These are phyloP conservation scores for Campylomormyrus numenius DNA, from an alignment of 2,113 vertebrate genomes.

Conservation along the genomic window DNA sequence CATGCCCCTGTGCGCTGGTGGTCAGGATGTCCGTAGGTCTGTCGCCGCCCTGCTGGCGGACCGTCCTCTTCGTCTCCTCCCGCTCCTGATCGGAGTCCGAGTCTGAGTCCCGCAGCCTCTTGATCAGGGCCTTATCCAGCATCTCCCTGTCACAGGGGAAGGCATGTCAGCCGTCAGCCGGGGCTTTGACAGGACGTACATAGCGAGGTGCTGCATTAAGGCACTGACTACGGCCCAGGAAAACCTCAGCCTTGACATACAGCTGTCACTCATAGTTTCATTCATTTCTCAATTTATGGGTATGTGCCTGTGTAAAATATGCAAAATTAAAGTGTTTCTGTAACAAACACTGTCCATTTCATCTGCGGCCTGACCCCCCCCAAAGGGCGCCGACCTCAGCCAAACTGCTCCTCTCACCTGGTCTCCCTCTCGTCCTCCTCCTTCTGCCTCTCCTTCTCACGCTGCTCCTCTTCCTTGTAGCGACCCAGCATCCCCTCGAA, in stretches of 20 bases:
- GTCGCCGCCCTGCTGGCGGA: accelerated
- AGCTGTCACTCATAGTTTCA: background rate
- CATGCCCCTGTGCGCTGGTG: slow-evolving; percentile 45
- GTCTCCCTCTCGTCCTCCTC: slow-evolving; percentile 65
- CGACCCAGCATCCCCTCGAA: slow-evolving; percentile 74
- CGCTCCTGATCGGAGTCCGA: slow-evolving; percentile 62
- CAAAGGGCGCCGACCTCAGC: background rate
- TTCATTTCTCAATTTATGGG: too few relatives aligned
- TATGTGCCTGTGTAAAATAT: too few relatives aligned
- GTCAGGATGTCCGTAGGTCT: slow-evolving; percentile 78
- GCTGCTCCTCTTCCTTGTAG: slow-evolving; percentile 73
- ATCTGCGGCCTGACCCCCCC: background rate
- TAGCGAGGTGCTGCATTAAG: background rate
- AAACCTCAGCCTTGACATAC: background rate
- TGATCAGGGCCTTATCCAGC: slow-evolving; percentile 68
- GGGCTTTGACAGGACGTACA: background rate
- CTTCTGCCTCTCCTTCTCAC: slow-evolving; percentile 50
- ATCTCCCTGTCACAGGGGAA: slow-evolving; percentile 61
- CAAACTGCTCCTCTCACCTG: slow-evolving; percentile 47
- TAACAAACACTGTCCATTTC: background rate
- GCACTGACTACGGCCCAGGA: background rate
- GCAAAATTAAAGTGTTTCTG: too few relatives aligned
- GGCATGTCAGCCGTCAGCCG: background rate
- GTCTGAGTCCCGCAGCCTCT: slow-evolving; percentile 74
- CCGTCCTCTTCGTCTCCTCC: slow-evolving; percentile 21